Evolutionary conservation across 2,113 vertebrate genomes (phyloP).

Genomic region (Tachysurus fulvidraco): DNA sequence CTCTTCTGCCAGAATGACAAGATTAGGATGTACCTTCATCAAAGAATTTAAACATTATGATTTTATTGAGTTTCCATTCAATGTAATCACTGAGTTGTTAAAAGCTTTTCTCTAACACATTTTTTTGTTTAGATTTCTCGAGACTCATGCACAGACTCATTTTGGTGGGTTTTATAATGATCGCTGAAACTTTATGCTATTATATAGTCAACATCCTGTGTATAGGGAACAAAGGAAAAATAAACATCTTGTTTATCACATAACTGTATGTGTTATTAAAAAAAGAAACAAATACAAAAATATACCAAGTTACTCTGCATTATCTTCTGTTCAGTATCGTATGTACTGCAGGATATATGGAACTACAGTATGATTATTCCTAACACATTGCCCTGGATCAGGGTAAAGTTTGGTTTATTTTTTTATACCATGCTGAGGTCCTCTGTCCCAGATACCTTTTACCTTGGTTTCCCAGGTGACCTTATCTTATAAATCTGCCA

Average conservation of each 20-base stretch:
- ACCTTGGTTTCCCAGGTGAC: not conserved
- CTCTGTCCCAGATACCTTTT: not conserved
- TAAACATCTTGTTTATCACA: not conserved
- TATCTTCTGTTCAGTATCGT: not conserved
- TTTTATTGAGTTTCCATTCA: not conserved
- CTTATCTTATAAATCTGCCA: not conserved
- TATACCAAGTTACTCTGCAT: not conserved
- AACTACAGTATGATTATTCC: not conserved
- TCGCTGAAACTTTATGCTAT: not conserved
- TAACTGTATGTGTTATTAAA: not conserved
- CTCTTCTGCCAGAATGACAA: constrained; percentile 17
- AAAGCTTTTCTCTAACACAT: constrained; percentile 14
- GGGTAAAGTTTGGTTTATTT: not conserved
- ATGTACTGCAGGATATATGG: not conserved
- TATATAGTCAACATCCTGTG: not conserved
- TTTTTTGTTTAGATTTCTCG: not conserved
- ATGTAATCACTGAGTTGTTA: not conserved
- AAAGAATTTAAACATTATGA: constrained; percentile 17
- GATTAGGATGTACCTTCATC: constrained; percentile 34
- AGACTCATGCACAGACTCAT: not conserved
- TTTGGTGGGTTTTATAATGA: not conserved
- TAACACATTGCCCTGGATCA: not conserved
- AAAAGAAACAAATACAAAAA: not conserved
- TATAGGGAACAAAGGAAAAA: constrained; percentile 2
- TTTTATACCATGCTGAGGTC: not conserved